These are phyloP conservation scores for Panagrolaimus sp. DNA, from an alignment of 1,140 invertebrate genomes.

Conservation along the genomic window DNA sequence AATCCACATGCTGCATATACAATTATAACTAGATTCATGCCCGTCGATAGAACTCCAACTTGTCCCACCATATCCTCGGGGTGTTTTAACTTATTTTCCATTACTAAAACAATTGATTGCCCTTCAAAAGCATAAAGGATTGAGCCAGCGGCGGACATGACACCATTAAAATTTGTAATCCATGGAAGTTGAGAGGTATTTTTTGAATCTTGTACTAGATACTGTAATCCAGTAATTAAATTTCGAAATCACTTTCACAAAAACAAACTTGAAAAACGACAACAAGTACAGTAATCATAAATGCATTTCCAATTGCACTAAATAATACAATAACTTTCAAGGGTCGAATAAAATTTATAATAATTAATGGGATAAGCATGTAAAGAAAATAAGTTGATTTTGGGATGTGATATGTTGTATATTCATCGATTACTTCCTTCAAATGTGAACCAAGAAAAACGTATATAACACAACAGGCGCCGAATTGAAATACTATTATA, in stretches of 20 bases:
- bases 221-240: no score
- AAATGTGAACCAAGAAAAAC: conserved; percentile 47
- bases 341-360: conserved; percentile 33
- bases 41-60: conserved; percentile 44
- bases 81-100: conserved; percentile 47
- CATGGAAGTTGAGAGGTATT: no score
- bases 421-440: conserved; percentile 44
- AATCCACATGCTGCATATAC: conserved; percentile 48
- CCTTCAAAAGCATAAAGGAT: no score
- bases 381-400: conserved; percentile 30
- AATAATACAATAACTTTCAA: conserved; percentile 30
- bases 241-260: no score
- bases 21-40: conserved; percentile 43
- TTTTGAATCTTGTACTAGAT: no score
- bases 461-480: conserved; percentile 54
- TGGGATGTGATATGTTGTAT: conserved; percentile 29
- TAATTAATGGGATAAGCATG: conserved; percentile 31
- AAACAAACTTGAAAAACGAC: conserved; percentile 47
- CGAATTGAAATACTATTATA: conserved; percentile 42
- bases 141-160: no score
- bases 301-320: conserved; percentile 43
- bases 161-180: no score
- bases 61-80: conserved; percentile 46
- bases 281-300: conserved; percentile 42
- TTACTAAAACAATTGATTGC: no score